Base-by-base conservation (phyloP, 1,140 invertebrate genomes). In the Caenorhabditis latens region DNA sequence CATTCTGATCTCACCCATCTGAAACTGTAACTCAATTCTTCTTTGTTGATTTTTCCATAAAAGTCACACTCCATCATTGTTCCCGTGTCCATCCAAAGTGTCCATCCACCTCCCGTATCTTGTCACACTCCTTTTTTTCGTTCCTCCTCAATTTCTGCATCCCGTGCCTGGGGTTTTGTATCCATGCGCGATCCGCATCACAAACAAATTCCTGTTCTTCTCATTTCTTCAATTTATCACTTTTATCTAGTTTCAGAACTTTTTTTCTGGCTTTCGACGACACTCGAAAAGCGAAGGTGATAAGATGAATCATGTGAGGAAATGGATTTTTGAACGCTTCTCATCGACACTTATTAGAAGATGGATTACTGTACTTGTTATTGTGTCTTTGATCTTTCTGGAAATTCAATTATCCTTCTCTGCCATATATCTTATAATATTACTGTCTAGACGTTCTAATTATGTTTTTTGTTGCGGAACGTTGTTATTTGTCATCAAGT, bases 171-270 rank as follows among this genome's bases (percentile, higher is more conserved):
- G 9, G 50, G 9, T 9, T 53, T 53, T 58, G 13, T 58, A 21
- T 58, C 57, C 57, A 19, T 1, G 50, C 50, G 16, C 16, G 32
- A 32, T 32, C 32, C 32, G 32, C 57, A 58, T 16, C 57, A 58
- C n/a, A 58, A 32, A 65, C 16, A 46, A 53, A 53, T 48, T 75
- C 67, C 67, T 75, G 67, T 75, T 75, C n/a, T 65, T n/a, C 24
- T 1, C n/a, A 13, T 19, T 9, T 71, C 14, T 71, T 32, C 65
- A 43, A 71, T n/a, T n/a, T n/a, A 46, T 71, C 65, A 71, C 65
- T 16, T 71, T 50, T 50, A 50, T 79, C 46, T 21, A 16, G 19
- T 50, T 79, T 50, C 43, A 50, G 71, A n/a, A 48, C 46, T 50
- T 79, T 79, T n/a, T 50, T 79, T 79, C 46, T 16, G 3, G 43